Evolutionary conservation across 2,888 invertebrate species (phyloP), one percentile per base, ranked within the genome.

Genomic region (Tyria jacobaeae): DNA sequence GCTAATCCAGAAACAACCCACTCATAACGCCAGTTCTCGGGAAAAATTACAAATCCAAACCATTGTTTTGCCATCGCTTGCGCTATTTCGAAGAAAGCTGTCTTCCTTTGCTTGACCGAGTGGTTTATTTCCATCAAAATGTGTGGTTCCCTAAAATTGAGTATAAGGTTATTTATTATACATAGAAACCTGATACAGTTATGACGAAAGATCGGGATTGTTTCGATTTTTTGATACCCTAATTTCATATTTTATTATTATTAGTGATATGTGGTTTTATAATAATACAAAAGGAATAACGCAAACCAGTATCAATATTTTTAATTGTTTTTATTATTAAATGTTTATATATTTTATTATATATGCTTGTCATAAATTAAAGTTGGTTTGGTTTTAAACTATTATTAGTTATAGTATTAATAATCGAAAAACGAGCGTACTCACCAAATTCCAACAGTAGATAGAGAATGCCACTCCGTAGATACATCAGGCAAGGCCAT

Each of bases 41-140:
- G 94, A 24, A 93, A 95, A 9, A 96, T 88, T 12, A 95, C 88
- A 75, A 95, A 95, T 5, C 96, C 96, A 75, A 96, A 96, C 96
- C 96, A 96, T 85, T 95, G 96, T 69, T 95, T 96, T 0, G 96
- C 90, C 64, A 96, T 88, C 63, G 96, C 96, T 81, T 96, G 96
- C 0, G 95, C 94, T 39, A 96, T 93, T 4, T 94, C 91, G 0
- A 94, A 80, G 0, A 95, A 88, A 0, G 83, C 87, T 41, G 71
- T 94, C 81, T 73, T 90, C 71, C 86, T 95, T 88, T 88, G 95
- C 79, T 62, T 89, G n/a, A 83, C 76, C 24, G 86, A 89, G 64
- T 81, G 89, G 48, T 62, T 54, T 1, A 64, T 65, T 54, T 89
- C 87, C 90, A 92, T 92, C 0, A 90, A 72, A 0, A 94, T 50